A percentile compares a stretch with the other conserved stretches of the same genome.
These are phyloP conservation scores for Ormyrus thymus DNA, from an alignment of 2,888 invertebrate species.

Conservation along the genomic window DNA sequence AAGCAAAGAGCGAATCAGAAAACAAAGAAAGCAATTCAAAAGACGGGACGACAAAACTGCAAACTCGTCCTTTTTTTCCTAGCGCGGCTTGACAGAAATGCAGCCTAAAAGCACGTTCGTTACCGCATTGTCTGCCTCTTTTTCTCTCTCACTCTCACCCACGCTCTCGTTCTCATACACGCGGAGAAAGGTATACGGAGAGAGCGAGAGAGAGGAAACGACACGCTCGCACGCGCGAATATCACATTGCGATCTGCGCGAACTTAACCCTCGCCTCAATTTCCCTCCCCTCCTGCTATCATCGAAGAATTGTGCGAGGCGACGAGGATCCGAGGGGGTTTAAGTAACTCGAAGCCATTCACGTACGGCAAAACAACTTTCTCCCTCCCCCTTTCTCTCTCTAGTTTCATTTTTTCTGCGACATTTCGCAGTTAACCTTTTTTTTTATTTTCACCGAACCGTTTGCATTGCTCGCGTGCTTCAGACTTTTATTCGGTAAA, in stretches of 20 bases:
- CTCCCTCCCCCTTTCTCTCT: too few species aligned
- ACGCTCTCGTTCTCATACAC: background rate
- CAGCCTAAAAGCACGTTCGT: conserved; percentile 52
- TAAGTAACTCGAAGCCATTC: conserved; percentile 47
- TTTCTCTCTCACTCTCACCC: background rate
- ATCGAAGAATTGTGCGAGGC: conserved; percentile 29
- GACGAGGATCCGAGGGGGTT: conserved; percentile 5
- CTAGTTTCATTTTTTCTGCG: too few species aligned
- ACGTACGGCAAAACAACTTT: conserved; percentile 6
- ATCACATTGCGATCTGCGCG: conserved; percentile 49
- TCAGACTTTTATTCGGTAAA: too few species aligned
- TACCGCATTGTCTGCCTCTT: conserved; percentile 43
- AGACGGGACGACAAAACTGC: conserved; percentile 47
- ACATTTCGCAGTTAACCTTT: too few species aligned
- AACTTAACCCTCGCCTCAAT: conserved; percentile 30
- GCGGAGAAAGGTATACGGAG: background rate
- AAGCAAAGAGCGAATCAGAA: conserved; percentile 1
- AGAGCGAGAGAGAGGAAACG: conserved; percentile 8
- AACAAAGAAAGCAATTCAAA: conserved; percentile 54
- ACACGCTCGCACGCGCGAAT: conserved; percentile 45
- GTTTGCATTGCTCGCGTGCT: too few species aligned
- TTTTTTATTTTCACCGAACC: too few species aligned
- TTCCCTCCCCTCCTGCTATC: background rate
- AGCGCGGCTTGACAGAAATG: conserved; percentile 31
- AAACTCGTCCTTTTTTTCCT: conserved; percentile 48